Evolutionary conservation across 2,113 vertebrate genomes (phyloP), one percentile per base, ranked within the genome.

Genomic region (Ochotona princeps): DNA sequence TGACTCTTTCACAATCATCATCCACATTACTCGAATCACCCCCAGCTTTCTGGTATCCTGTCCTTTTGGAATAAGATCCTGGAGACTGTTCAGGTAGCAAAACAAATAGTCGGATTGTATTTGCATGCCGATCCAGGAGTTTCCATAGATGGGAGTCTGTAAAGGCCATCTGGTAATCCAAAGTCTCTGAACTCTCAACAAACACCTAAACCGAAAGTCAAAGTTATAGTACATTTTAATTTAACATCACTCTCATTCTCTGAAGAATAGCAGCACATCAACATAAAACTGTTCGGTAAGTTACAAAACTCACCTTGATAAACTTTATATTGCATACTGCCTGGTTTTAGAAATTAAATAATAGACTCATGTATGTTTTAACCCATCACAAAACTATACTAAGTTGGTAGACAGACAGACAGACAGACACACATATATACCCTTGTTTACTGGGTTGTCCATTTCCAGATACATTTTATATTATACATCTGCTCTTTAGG

Each of bases 141-240:
- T 99, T 99, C 99, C 99, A 99, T 65, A 99, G 97, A 87, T 99
- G 98, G 9, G 99, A 99, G 83, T 99, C 99, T 3, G 99, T 98
- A 94, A 99, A 99, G 0, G 98, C 91, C 96, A 98, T 96, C 32
- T 99, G 99, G 93, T 98, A 98, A 98, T 99, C 99, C 21, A 97
- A 85, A 3, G 98, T 98, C 94, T 99, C 99, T 0, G 99, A 99
- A 98, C 99, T 99, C 97, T 99, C 99, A 63, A 99, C 97, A 95
- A 99, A 99, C 87, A 99, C 99, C 99, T 99, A 96, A 79, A 94
- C 1, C 91, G 12, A 82, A 90, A 95, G 76, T 1, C 83, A 94
- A 89, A 61, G 47, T 96, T 93, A 83, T 1, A 83, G 3, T 74
- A 78, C 0, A 15, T 0, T 28, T 35, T 86, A 90, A 75, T 84